These are phyloP conservation scores for Sterna hirundo DNA, from an alignment of 2,113 vertebrate species.

Conservation along the genomic window DNA sequence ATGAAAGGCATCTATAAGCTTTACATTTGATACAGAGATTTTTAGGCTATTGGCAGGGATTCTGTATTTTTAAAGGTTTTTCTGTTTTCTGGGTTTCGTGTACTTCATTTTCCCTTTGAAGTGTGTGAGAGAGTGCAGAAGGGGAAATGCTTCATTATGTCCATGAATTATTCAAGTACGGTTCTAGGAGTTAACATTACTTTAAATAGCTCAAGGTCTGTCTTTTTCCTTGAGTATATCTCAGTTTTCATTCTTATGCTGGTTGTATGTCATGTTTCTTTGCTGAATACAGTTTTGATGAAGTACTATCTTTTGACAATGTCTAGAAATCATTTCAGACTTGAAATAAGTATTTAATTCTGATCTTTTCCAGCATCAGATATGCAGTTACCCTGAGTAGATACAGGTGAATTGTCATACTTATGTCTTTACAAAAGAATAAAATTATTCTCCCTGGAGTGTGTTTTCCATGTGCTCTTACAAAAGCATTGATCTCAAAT, in stretches of 20 bases:
- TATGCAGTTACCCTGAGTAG: background rate
- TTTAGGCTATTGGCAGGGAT: slow-evolving; percentile 23
- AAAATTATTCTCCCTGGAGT: background rate
- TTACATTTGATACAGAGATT: slow-evolving; percentile 8
- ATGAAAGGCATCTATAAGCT: slow-evolving; percentile 26
- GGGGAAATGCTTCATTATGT: slow-evolving; percentile 65
- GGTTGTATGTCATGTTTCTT: slow-evolving; percentile 7
- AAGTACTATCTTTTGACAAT: slow-evolving; percentile 40
- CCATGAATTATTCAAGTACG: slow-evolving; percentile 65
- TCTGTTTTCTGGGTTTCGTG: slow-evolving; percentile 45
- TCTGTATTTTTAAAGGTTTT: slow-evolving; percentile 30
- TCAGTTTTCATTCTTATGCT: slow-evolving; percentile 48
- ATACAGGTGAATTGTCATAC: slow-evolving; percentile 21
- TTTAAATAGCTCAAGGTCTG: slow-evolving; percentile 69
- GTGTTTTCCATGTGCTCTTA: background rate
- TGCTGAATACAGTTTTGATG: slow-evolving; percentile 37
- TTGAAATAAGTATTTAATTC: slow-evolving; percentile 60
- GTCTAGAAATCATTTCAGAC: slow-evolving; percentile 28
- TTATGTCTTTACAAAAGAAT: background rate
- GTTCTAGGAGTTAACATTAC: slow-evolving; percentile 51
- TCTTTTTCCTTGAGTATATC: slow-evolving; percentile 42
- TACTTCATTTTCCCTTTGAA: slow-evolving; percentile 66
- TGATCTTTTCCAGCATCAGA: slow-evolving; percentile 40
- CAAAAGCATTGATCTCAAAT: background rate
- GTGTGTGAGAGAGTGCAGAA: slow-evolving; percentile 40